Conservation (phyloP, 2,113 vertebrate species). For the Oncorhynchus tshawytscha region DNA sequence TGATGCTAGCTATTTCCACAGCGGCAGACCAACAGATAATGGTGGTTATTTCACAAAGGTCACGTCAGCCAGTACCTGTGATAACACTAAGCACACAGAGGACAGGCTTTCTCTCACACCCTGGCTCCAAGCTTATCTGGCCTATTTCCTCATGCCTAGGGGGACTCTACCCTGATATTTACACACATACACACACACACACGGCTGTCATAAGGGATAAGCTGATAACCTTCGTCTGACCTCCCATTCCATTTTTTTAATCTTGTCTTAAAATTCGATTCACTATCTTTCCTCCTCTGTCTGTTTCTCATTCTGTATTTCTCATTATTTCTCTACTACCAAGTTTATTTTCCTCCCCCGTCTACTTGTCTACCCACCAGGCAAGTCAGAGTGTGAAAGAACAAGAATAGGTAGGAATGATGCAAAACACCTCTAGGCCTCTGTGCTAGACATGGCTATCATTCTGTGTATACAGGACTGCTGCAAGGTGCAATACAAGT, state of each 20-base stretch:
- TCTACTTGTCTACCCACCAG: neutral
- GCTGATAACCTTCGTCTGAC: neutral
- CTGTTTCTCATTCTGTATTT: neutral
- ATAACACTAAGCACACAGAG: slow-evolving; percentile 18
- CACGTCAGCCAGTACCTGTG: slow-evolving; percentile 36
- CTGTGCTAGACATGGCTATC: too few species aligned
- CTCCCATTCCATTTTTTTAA: neutral
- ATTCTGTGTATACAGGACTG: neutral
- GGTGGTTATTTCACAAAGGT: slow-evolving; percentile 43
- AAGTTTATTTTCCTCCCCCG: neutral
- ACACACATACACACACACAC: neutral
- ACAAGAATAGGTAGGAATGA: too few species aligned
- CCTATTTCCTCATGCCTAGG: neutral
- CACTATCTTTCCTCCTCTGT: neutral
- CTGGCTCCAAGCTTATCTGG: neutral
- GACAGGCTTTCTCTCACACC: slow-evolving; percentile 10
- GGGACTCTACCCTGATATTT: neutral
- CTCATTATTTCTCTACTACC: neutral
- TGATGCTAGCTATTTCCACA: too few species aligned
- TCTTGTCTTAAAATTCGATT: neutral
- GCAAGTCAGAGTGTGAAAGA: too few species aligned
- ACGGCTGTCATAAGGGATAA: neutral
- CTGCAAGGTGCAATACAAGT: too few species aligned
- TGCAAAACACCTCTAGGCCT: too few species aligned
- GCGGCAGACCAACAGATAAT: too few species aligned